Base-by-base conservation (phyloP, 2,888 invertebrate species). In the Caenorhabditis auriculariae region DNA sequence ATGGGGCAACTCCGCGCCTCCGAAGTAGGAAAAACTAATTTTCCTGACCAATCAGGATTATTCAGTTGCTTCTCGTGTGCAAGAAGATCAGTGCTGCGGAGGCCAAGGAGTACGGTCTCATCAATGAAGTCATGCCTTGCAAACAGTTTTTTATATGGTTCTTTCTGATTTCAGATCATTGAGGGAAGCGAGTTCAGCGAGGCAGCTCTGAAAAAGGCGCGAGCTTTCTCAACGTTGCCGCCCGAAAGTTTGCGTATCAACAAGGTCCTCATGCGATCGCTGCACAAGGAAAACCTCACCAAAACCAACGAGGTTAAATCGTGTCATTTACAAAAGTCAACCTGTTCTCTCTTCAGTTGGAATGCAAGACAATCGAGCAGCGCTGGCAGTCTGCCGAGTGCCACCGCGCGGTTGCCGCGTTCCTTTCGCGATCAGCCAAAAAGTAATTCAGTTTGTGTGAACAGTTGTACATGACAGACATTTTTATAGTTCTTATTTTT, bases 41-140 rank as follows among this genome's bases (percentile, higher is more conserved):
- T 51, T 55, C 19, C 23, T 17, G n/a, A 15, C 27, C n/a, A 23
- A 59, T 21, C 2, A 28, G 27, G 54, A 58, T 12, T 72, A 78
- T 6, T 63, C 86, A 87, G 72, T 74, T 88, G 73, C 80, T 88
- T 21, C 80, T 86, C 53, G 88, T 91, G 67, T 89, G 89, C 75
- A 86, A 89, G 73, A 90, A 88, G 83, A 85, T 95, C 81, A 86
- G 87, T 26, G 91, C 91, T 0, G 76, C 85, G 51, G 91, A 93
- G 84, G 95, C 94, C 0, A 84, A 87, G 46, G 84, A 88, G 39
- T 87, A 86, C 77, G 89, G 91, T 26, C 88, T 95, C 53, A 87
- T 94, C 0, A 88, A 91, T 12, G 87, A 88, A 78, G 85, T 94
- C 15, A 37, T n/a, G 23, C 89, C 24, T 90, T 72, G 88, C 89